Conservation (phyloP, 2,797 vertebrate species). For the Peromyscus eremicus region DNA sequence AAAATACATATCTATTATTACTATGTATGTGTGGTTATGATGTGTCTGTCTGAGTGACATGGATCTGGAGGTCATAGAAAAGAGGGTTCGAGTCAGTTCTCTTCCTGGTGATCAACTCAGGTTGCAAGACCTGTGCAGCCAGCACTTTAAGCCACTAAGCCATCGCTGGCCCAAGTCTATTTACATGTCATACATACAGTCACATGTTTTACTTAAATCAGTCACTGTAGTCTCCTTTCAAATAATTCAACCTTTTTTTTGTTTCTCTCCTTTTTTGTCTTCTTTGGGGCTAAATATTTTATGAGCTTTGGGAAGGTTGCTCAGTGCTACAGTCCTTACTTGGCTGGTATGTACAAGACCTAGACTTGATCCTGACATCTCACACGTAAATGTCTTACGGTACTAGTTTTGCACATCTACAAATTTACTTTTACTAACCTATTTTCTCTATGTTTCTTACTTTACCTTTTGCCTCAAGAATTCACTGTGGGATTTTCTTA, state of each 20-base stretch:
- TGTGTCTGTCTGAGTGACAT: neutral
- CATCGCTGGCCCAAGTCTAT: neutral
- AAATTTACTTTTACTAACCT: neutral
- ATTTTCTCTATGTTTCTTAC: neutral
- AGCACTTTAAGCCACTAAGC: neutral
- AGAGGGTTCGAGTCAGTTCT: neutral
- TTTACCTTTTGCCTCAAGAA: conserved; percentile 41
- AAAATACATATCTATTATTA: neutral
- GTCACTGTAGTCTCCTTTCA: neutral
- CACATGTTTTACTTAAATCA: neutral
- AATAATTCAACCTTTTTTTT: neutral
- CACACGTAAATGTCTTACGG: neutral
- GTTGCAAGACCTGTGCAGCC: neutral
- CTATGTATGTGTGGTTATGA: neutral
- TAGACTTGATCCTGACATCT: neutral
- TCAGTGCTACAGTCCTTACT: neutral
- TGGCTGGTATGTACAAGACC: neutral
- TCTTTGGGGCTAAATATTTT: conserved; percentile 43
- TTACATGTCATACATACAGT: neutral
- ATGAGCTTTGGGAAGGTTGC: neutral
- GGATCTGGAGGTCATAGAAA: neutral
- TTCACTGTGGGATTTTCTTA: neutral
- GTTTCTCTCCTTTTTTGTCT: neutral
- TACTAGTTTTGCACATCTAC: neutral
- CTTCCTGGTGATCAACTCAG: neutral